Percentiles rank a stretch among this genome's conserved stretches.
Evolutionary conservation across 2,797 vertebrate genomes (phyloP).

Genomic region (Spinibarbus caldwelli): DNA sequence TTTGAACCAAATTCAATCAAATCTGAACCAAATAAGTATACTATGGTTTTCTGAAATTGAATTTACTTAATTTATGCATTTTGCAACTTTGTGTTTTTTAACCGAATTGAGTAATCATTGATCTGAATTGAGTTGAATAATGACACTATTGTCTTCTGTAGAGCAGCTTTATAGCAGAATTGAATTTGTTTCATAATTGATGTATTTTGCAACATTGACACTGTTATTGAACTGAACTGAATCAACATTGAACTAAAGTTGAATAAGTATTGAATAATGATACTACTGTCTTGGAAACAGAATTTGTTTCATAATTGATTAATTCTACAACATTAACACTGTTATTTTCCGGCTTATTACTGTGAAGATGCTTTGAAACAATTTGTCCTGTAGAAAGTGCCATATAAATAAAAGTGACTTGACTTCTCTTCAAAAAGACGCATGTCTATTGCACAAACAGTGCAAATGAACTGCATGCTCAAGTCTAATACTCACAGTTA

Average conservation of each 20-base stretch:
- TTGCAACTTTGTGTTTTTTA: background rate
- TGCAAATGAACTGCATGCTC: background rate
- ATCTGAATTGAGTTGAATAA: background rate
- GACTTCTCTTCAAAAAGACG: background rate
- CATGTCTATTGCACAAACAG: background rate
- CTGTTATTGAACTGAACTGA: constrained; percentile 2
- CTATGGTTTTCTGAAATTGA: too few species aligned
- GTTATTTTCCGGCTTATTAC: background rate
- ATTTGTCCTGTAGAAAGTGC: background rate
- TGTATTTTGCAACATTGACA: background rate
- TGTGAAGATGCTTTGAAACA: background rate
- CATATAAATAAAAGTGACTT: background rate
- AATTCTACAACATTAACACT: background rate
- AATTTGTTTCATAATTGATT: background rate
- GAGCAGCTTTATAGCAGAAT: background rate
- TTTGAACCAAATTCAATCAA: background rate
- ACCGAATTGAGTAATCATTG: too few species aligned
- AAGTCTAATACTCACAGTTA: background rate
- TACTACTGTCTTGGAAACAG: background rate
- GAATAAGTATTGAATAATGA: background rate
- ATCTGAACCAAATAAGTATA: background rate
- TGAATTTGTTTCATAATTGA: background rate
- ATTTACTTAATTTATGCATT: too few species aligned
- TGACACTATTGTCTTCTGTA: background rate
- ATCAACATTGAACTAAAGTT: background rate